Percentiles rank a stretch among this genome's conserved stretches.
Conservation (phyloP, 1,140 invertebrate species). For the Notospermus geniculatus region DNA sequence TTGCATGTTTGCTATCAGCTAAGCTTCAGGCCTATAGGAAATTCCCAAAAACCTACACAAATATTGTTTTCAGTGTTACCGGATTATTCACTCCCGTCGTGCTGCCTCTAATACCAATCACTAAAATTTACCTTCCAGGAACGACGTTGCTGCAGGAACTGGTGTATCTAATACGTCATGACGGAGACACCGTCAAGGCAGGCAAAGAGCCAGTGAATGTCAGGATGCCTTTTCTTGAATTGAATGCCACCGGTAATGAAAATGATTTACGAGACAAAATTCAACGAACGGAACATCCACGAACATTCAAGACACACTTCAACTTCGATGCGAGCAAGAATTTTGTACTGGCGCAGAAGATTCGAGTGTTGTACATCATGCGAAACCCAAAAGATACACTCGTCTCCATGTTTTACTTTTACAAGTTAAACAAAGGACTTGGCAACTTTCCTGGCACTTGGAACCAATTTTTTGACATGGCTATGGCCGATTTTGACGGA, state of each 20-base stretch:
- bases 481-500: too few relatives aligned
- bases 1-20: too few relatives aligned
- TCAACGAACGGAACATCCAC: too few relatives aligned
- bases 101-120: too few relatives aligned
- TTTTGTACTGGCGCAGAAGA: not conserved
- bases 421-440: too few relatives aligned
- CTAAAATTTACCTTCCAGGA: not conserved
- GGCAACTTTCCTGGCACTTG: too few relatives aligned
- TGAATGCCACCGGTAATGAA: not conserved
- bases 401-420: not conserved
- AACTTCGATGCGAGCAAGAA: not conserved
- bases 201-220: not conserved
- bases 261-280: too few relatives aligned
- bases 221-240: not conserved
- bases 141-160: not conserved
- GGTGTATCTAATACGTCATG: not conserved
- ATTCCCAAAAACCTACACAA: too few relatives aligned
- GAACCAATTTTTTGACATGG: too few relatives aligned
- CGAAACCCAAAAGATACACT: conserved; percentile 8
- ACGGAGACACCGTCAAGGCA: not conserved
- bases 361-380: conserved; percentile 3
- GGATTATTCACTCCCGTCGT: too few relatives aligned
- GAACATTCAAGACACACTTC: not conserved
- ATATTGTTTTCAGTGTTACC: too few relatives aligned
- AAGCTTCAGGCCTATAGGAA: too few relatives aligned